Percentiles rank a stretch among this genome's conserved stretches.
These are phyloP conservation scores for Xestia xanthographa DNA, from an alignment of 2,888 invertebrate genomes.

Conservation along the genomic window DNA sequence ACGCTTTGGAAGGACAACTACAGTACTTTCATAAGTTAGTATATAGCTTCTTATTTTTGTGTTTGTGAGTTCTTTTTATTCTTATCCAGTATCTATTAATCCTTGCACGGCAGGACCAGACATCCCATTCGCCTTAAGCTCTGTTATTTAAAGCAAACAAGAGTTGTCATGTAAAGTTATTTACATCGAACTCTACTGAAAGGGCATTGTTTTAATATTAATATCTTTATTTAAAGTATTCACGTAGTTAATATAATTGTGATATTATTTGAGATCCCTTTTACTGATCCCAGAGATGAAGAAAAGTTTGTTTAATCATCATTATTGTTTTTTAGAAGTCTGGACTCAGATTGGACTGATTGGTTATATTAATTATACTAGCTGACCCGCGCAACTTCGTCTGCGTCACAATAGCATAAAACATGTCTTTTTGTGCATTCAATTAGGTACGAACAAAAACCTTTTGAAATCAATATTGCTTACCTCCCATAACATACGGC, in stretches of 20 bases:
- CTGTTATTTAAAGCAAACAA: conserved; percentile 40
- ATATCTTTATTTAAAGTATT: background rate
- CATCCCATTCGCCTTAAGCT: conserved; percentile 44
- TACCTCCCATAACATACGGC: too few species aligned
- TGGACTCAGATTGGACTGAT: background rate
- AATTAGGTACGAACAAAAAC: too few species aligned
- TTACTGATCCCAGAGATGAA: background rate
- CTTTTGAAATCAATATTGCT: too few species aligned
- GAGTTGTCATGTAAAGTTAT: conserved; percentile 40
- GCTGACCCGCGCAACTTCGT: too few species aligned
- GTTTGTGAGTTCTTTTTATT: background rate
- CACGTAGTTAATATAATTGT: background rate
- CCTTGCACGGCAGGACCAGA: conserved; percentile 18
- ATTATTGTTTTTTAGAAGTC: background rate
- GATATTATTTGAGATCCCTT: background rate
- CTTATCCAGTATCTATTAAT: conserved; percentile 43
- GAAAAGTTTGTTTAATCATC: background rate
- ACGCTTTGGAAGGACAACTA: background rate
- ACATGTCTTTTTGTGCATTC: too few species aligned
- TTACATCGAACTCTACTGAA: conserved; percentile 22
- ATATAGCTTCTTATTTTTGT: background rate
- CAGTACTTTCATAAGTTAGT: background rate
- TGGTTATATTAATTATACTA: too few species aligned
- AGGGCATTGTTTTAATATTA: conserved; percentile 9
- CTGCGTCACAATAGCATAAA: too few species aligned